phyloP scores from a whole-genome alignment of 2,113 vertebrate genomes.

The Aleadryas rufinucha region DNA sequence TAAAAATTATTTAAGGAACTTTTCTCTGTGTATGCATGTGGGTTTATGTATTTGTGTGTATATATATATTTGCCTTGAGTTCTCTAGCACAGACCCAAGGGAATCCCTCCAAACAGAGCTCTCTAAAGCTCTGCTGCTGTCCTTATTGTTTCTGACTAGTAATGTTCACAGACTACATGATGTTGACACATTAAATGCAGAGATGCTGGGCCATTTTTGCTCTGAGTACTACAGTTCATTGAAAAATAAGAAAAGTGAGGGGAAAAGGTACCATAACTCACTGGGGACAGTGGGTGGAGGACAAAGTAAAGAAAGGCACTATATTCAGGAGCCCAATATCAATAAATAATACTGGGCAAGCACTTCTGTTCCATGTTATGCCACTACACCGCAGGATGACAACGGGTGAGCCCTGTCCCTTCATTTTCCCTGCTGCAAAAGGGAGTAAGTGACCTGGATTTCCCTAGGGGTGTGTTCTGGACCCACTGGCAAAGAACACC shows the following conservation, averaged over 20 bases:
- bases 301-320: neutral
- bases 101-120: neutral
- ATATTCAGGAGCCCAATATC: neutral
- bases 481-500: neutral
- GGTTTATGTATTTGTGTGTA: rapidly evolving
- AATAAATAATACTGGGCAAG: neutral
- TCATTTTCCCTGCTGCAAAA: neutral
- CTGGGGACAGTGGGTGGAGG: neutral
- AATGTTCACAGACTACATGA: neutral
- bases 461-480: neutral
- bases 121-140: neutral
- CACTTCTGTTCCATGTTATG: neutral
- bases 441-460: rapidly evolving
- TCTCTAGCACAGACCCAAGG: neutral
- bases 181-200: neutral
- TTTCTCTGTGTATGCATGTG: neutral
- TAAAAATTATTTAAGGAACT: neutral
- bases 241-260: neutral
- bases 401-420: neutral
- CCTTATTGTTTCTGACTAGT: neutral
- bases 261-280: neutral
- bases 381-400: neutral
- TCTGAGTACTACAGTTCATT: neutral
- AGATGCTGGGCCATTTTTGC: neutral
- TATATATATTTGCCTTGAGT: neutral